Percentiles rank a stretch among this genome's conserved stretches.
phyloP scores from a whole-genome alignment of 2,113 vertebrate species.

The Lepus americanus region DNA sequence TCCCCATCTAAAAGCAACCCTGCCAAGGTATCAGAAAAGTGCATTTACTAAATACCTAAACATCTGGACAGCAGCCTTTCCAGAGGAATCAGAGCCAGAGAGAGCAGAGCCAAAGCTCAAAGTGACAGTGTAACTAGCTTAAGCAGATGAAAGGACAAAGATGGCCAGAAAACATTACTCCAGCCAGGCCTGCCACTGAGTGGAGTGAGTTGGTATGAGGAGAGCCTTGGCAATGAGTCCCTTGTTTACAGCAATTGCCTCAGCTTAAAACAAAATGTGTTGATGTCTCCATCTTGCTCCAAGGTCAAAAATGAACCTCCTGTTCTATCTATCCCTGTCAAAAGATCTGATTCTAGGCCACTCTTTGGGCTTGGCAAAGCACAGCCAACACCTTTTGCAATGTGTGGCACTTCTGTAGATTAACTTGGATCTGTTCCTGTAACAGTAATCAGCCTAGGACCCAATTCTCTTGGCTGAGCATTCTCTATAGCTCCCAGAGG shows the following conservation, averaged over 20 bases:
- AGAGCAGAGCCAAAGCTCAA: slow-evolving; percentile 69
- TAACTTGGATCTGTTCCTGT: slow-evolving; percentile 69
- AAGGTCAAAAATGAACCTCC: slow-evolving; percentile 76
- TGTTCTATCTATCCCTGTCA: slow-evolving; percentile 58
- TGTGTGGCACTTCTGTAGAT: slow-evolving; percentile 69
- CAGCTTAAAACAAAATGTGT: slow-evolving; percentile 59
- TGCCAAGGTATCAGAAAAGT: slow-evolving; percentile 72
- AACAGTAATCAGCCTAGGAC: slow-evolving; percentile 27
- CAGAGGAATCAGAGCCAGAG: slow-evolving; percentile 64
- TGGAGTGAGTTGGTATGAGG: background rate
- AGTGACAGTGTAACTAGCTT: slow-evolving; percentile 73
- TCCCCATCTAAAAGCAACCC: slow-evolving; percentile 54
- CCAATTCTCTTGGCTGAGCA: slow-evolving; percentile 30
- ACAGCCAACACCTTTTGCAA: background rate
- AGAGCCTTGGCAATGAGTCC: slow-evolving; percentile 28
- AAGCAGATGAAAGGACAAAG: slow-evolving; percentile 76
- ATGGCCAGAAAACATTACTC: slow-evolving; percentile 54
- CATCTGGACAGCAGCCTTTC: slow-evolving; percentile 76
- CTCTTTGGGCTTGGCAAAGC: slow-evolving; percentile 58
- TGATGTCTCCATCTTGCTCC: slow-evolving; percentile 41
- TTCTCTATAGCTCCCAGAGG: background rate
- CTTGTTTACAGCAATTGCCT: slow-evolving; percentile 50
- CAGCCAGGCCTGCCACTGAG: slow-evolving; percentile 17
- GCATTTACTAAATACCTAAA: slow-evolving; percentile 78
- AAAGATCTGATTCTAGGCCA: slow-evolving; percentile 68